Percentiles rank a stretch among this genome's conserved stretches.
These are phyloP conservation scores for Leptopilina syphax DNA, from an alignment of 2,888 invertebrate genomes.

Conservation along the genomic window DNA sequence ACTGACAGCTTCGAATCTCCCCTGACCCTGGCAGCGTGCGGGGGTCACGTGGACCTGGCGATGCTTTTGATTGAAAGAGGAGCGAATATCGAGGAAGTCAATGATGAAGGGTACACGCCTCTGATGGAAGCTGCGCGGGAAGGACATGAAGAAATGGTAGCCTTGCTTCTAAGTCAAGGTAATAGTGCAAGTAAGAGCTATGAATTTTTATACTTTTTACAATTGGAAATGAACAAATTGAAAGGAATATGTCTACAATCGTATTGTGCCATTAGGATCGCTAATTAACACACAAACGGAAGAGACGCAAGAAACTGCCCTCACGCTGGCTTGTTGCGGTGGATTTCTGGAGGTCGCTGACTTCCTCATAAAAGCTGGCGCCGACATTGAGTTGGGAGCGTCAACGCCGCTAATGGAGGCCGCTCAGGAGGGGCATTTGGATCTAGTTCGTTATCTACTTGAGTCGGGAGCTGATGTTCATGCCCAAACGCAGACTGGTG, in stretches of 20 bases:
- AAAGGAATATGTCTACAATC: no score
- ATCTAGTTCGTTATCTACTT: slow-evolving; percentile 92
- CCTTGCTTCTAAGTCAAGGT: slow-evolving; percentile 92
- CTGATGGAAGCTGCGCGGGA: slow-evolving; percentile 99
- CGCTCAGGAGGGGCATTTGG: slow-evolving; percentile 97
- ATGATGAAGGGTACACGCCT: slow-evolving; percentile 99
- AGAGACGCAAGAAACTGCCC: slow-evolving; percentile 97
- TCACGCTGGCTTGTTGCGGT: slow-evolving; percentile 95
- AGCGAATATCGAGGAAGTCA: slow-evolving; percentile 99
- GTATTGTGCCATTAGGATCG: slow-evolving; percentile 80
- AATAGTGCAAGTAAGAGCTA: slow-evolving; percentile 45
- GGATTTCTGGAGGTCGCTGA: slow-evolving; percentile 97
- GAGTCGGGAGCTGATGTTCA: slow-evolving; percentile 93
- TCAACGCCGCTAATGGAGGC: slow-evolving; percentile 99
- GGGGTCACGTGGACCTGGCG: slow-evolving; percentile 98
- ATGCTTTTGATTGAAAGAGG: slow-evolving; percentile 96
- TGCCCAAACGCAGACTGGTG: slow-evolving; percentile 95
- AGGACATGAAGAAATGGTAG: slow-evolving; percentile 99
- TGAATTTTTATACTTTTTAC: slow-evolving; percentile 17
- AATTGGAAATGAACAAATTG: background rate
- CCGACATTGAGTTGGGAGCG: slow-evolving; percentile 95
- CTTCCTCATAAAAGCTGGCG: slow-evolving; percentile 95
- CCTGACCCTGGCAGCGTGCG: slow-evolving; percentile 97
- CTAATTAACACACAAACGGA: slow-evolving; percentile 99
- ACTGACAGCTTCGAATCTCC: slow-evolving; percentile 99